Evolutionary conservation across 2,888 invertebrate species (phyloP), one percentile per base, ranked within the genome.

Genomic region (Villa cingulata): DNA sequence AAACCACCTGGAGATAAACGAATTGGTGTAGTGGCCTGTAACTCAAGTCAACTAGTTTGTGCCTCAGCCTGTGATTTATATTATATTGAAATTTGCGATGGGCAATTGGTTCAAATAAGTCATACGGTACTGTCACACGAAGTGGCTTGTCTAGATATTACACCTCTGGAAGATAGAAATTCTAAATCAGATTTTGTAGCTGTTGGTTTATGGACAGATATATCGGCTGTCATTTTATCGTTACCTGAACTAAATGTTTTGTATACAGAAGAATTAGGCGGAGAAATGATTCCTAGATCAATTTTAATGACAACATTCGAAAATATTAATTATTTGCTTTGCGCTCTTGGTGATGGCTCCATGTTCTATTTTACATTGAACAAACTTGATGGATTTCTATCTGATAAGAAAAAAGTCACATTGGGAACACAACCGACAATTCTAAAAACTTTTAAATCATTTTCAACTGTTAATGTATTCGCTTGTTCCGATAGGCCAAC

Each of bases 401-500:
- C 78, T 3, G 94, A 96, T 59, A 86, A 86, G 63, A 97, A 97
- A 70, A 90, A 91, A 64, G 94, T 97, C 17, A 95, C 94, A 0
- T 73, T 98, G 5, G 98, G 98, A 44, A 98, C 97, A 0, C 96
- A 97, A 64, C 97, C 97, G 15, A 96, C 95, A 0, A 88, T 89
- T 15, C 72, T 98, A 47, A 77, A 86, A 52, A 88, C 89, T 9
- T 97, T 98, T 66, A 79, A 85, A 54, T 87, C 90, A 0, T 74
- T 88, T 45, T 84, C 89, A 15, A 94, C 94, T 0, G 90, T 88
- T 16, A 97, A 96, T 67, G 95, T 98, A 34, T 98, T 98, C 72
- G 98, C 96, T 19, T 98, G 98, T 68, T 96, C 95, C 0, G 97
- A 98, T 70, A 78, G 97, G 43, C 97, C 97, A 0, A 96, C 97